A percentile compares a stretch with the other conserved stretches of the same genome.
phyloP scores from a whole-genome alignment of 2,113 vertebrate species.

The Cisticola juncidis region DNA sequence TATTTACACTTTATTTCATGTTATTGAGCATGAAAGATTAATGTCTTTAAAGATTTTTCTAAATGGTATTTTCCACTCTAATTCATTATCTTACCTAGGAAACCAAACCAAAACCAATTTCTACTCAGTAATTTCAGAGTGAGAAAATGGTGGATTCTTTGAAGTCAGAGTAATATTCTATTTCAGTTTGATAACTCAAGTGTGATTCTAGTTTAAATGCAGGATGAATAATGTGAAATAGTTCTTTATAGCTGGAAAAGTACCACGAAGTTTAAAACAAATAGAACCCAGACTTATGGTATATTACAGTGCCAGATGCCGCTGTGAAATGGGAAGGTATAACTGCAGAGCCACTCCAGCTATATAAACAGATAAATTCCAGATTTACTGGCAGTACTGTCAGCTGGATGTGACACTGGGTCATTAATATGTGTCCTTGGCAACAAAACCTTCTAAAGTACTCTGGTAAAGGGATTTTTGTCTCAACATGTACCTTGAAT shows the following conservation, averaged over 20 bases:
- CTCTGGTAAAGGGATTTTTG: background rate
- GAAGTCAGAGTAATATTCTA: background rate
- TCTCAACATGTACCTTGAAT: background rate
- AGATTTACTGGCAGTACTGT: background rate
- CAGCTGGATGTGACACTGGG: background rate
- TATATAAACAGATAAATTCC: background rate
- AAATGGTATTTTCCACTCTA: background rate
- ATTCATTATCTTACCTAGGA: background rate
- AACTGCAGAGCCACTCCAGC: background rate
- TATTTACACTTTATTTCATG: background rate
- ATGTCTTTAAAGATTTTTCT: background rate
- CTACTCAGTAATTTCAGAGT: background rate
- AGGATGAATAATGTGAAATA: background rate
- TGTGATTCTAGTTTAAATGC: background rate
- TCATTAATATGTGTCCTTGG: background rate
- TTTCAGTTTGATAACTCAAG: background rate
- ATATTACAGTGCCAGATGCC: background rate
- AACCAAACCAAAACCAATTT: background rate
- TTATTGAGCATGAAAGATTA: background rate
- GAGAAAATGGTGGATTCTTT: background rate
- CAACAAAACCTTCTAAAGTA: background rate
- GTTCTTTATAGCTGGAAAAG: background rate
- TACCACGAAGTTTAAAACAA: background rate
- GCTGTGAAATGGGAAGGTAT: background rate
- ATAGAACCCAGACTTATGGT: background rate